Base-by-base conservation (phyloP, 1,140 invertebrate genomes). In the Bombus polaris region DNA sequence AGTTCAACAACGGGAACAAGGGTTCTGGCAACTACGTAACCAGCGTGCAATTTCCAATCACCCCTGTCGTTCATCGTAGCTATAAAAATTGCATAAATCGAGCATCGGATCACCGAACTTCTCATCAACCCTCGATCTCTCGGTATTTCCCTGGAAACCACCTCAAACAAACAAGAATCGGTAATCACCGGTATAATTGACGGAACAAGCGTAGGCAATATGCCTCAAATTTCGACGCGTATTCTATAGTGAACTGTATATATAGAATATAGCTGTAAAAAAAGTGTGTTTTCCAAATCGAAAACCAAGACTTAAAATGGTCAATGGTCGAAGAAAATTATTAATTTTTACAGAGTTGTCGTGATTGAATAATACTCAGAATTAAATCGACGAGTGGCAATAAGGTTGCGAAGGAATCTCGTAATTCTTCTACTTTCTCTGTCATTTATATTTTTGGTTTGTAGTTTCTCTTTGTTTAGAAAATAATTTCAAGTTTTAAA, bases 61-160 rank as follows among this genome's bases (percentile, higher is more conserved):
- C 10, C 35, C 42, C 44, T 35, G 72, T 74, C 68, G 72, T 25
- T 47, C 28, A 25, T 12, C 72, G 18, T 28, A 28, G 25, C 25
- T 37, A 75, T 75, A 75, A 75, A 75, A 75, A 57, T 75, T 75
- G 73, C 73, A 75, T 72, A 72, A 72, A 42, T 72, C 39, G 25
- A n/a, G 2, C 25, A 13, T 15, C 25, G 70, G 12, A 42, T 57
- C 44, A 32, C 28, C 32, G 44, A 25, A 75, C n/a, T 28, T 47
- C 35, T 37, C 73, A n/a, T 75, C 73, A 72, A 72, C 13, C 70
- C 39, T 42, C 70, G 28, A 72, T 53, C 47, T 75, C 73, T 53
- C 73, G 73, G 25, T 75, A 53, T 75, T 75, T 75, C 73, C 73
- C 73, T 75, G 44, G 73, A 15, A 53, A 75, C 73, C 47, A 37